phyloP scores from a whole-genome alignment of 2,113 vertebrate genomes.

The Donacobius atricapilla region DNA sequence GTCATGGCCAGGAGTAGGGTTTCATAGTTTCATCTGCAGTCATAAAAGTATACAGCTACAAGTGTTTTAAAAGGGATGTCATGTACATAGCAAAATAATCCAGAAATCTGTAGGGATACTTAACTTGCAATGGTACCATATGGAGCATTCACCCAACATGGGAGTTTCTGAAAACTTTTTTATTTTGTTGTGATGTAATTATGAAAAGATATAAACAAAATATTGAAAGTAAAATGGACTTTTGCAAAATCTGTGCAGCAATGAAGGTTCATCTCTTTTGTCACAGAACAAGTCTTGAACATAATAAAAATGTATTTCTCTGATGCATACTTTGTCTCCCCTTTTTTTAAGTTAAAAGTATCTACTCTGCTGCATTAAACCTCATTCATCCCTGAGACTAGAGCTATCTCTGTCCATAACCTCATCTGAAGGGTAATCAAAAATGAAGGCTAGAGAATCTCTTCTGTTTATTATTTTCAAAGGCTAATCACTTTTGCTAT shows the following conservation, averaged over 20 bases:
- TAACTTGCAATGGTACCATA: not conserved
- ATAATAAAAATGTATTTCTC: not conserved
- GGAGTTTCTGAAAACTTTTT: not conserved
- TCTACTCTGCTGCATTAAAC: not conserved
- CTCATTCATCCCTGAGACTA: not conserved
- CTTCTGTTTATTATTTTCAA: not conserved
- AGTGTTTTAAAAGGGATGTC: not conserved
- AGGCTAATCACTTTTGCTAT: not conserved
- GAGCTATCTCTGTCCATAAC: not conserved
- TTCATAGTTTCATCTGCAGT: not conserved
- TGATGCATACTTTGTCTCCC: not conserved
- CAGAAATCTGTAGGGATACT: not conserved
- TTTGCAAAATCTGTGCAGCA: not conserved
- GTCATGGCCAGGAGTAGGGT: not conserved
- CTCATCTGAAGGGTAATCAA: not conserved
- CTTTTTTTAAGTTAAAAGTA: not conserved
- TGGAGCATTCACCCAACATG: fast-evolving
- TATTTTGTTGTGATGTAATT: not conserved
- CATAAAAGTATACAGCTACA: not conserved
- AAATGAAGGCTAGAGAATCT: not conserved
- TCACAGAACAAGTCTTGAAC: not conserved
- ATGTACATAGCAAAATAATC: not conserved
- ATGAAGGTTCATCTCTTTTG: not conserved
- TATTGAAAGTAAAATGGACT: not conserved
- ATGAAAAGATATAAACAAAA: not conserved